Conservation (phyloP, 2,797 vertebrate species). For the Brotula barbata region DNA sequence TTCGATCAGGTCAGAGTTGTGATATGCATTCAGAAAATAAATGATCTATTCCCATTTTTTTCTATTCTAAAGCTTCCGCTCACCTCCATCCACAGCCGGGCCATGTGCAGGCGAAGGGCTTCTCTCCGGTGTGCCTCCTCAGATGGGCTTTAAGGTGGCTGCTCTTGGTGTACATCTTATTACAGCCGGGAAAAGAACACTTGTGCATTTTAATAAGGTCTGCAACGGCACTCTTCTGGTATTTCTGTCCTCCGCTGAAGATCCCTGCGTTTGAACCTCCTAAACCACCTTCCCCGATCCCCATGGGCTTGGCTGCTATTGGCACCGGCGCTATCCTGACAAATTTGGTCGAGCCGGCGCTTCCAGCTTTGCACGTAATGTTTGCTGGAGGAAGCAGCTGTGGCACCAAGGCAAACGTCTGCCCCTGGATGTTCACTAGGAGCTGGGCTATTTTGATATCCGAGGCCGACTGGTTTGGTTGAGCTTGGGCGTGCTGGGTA, state of each 20-base stretch:
- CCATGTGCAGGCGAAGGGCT: slow-evolving; percentile 98
- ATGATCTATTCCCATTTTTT: too few relatives aligned
- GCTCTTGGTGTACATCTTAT: slow-evolving; percentile 99
- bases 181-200: slow-evolving; percentile 95
- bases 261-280: slow-evolving; percentile 78
- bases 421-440: slow-evolving; percentile 97
- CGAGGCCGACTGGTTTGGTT: slow-evolving; percentile 64
- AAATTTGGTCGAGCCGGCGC: slow-evolving; percentile 86
- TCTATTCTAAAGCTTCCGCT: slow-evolving; percentile 56
- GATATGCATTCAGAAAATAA: too few relatives aligned
- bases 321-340: slow-evolving; percentile 96
- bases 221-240: slow-evolving; percentile 91
- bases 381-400: slow-evolving; percentile 87
- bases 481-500: slow-evolving; percentile 51
- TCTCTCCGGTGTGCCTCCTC: slow-evolving; percentile 96
- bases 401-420: slow-evolving; percentile 96
- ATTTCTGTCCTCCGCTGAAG: slow-evolving; percentile 88
- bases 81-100: slow-evolving; percentile 98
- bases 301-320: slow-evolving; percentile 93
- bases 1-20: background rate
- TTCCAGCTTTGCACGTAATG: slow-evolving; percentile 67
- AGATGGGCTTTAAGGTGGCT: slow-evolving; percentile 98
- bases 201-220: slow-evolving; percentile 99
- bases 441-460: slow-evolving; percentile 96
- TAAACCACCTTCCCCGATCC: slow-evolving; percentile 79